Evolutionary conservation across 2,888 invertebrate genomes (phyloP).

Genomic region (Orchesella flavescens): DNA sequence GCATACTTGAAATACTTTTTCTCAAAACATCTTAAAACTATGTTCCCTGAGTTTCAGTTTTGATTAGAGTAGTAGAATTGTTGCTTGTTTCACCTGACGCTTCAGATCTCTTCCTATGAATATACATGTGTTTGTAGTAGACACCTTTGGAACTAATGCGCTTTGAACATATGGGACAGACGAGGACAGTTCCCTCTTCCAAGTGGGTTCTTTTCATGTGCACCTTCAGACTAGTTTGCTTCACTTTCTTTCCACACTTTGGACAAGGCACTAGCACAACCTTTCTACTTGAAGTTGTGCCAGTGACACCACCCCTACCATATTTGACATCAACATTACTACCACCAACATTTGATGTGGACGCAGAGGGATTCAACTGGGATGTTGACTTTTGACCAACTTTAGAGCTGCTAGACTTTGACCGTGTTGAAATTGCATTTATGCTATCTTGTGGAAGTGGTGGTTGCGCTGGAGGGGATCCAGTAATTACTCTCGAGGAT

Average conservation of each 20-base stretch:
- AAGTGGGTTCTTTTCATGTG: constrained; percentile 67
- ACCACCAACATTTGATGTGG: constrained; percentile 5
- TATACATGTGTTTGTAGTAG: constrained; percentile 69
- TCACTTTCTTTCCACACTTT: constrained; percentile 66
- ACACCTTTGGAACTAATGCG: constrained; percentile 68
- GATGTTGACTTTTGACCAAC: neutral
- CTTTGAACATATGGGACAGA: constrained; percentile 67
- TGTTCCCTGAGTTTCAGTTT: constrained; percentile 53
- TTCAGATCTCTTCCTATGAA: constrained; percentile 64
- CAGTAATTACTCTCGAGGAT: neutral
- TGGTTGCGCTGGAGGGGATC: neutral
- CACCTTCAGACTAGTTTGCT: constrained; percentile 68
- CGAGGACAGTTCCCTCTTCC: constrained; percentile 64
- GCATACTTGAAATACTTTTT: neutral
- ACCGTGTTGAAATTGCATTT: constrained; percentile 17
- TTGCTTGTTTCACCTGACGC: neutral
- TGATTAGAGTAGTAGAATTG: constrained; percentile 28
- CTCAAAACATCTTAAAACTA: neutral
- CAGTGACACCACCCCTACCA: neutral
- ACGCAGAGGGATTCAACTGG: neutral
- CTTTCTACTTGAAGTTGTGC: constrained; percentile 12
- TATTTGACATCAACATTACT: neutral
- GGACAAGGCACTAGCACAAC: constrained; percentile 63
- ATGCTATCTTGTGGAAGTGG: neutral
- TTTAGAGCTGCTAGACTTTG: neutral